Percentiles rank a stretch among this genome's conserved stretches.
Evolutionary conservation across 2,888 invertebrate genomes (phyloP).

Genomic region (Abscondita cerata): DNA sequence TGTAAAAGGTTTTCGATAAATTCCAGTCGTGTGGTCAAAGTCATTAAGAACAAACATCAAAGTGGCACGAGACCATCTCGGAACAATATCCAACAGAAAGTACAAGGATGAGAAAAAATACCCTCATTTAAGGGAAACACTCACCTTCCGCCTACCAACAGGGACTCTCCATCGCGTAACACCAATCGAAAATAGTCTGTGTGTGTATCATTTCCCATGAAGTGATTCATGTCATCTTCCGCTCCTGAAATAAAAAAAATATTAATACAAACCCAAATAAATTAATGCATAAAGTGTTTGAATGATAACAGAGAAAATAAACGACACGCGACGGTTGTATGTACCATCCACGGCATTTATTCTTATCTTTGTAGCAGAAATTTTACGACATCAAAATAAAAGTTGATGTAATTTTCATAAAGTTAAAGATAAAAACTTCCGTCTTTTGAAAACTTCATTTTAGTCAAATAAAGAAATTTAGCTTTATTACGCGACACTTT

Average conservation of each 20-base stretch:
- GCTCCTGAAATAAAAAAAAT: slow-evolving; percentile 66
- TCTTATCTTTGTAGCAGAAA: too few relatives aligned
- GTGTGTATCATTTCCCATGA: slow-evolving; percentile 88
- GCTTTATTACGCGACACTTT: too few relatives aligned
- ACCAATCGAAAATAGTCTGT: slow-evolving; percentile 93
- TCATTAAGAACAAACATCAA: slow-evolving; percentile 57
- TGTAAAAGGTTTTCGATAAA: slow-evolving; percentile 51
- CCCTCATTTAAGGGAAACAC: slow-evolving; percentile 47
- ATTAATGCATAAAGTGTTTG: too few relatives aligned
- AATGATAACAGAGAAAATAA: too few relatives aligned
- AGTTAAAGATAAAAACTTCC: too few relatives aligned
- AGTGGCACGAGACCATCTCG: slow-evolving; percentile 54
- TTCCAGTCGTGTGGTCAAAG: slow-evolving; percentile 55
- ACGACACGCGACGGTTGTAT: too few relatives aligned
- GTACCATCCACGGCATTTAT: too few relatives aligned
- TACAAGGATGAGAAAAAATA: slow-evolving; percentile 26
- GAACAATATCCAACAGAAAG: slow-evolving; percentile 51
- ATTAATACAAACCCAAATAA: slow-evolving; percentile 6
- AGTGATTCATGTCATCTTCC: slow-evolving; percentile 87
- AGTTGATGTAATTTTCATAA: too few relatives aligned
- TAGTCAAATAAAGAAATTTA: too few relatives aligned
- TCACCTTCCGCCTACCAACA: slow-evolving; percentile 94
- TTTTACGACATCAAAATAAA: too few relatives aligned
- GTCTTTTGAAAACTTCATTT: too few relatives aligned
- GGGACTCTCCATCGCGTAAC: slow-evolving; percentile 86